phyloP scores from a whole-genome alignment of 2,888 invertebrate genomes.

The Hydropsyche betteni region DNA sequence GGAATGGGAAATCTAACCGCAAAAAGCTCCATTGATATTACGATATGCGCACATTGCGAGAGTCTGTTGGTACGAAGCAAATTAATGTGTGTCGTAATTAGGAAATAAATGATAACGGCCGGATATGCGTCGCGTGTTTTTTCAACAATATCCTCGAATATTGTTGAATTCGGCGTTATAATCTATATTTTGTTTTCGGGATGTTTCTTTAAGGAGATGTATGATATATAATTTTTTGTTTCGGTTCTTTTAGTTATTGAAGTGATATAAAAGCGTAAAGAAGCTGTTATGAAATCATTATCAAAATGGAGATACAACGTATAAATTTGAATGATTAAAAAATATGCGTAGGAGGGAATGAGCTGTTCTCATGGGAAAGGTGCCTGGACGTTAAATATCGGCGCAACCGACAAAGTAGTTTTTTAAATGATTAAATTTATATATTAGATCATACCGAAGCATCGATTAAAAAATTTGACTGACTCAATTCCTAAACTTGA shows the following conservation, averaged over 20 bases:
- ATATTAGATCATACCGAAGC: too few relatives aligned
- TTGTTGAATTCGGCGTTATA: not conserved
- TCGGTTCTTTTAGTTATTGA: too few relatives aligned
- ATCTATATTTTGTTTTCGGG: too few relatives aligned
- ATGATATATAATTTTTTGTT: not conserved
- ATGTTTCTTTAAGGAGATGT: too few relatives aligned
- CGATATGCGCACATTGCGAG: not conserved
- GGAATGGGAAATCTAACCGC: conserved; percentile 41
- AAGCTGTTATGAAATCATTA: conserved; percentile 37
- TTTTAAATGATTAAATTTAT: too few relatives aligned
- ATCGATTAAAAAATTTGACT: too few relatives aligned
- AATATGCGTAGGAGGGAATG: conserved; percentile 34
- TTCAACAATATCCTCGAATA: not conserved
- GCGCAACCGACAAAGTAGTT: not conserved
- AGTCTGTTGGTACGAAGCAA: not conserved
- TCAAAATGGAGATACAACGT: conserved; percentile 30
- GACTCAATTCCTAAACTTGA: too few relatives aligned
- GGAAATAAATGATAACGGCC: conserved; percentile 10
- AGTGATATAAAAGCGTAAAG: too few relatives aligned
- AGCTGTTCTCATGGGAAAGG: conserved; percentile 41
- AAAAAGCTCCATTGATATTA: conserved; percentile 37
- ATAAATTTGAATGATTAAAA: conserved; percentile 43
- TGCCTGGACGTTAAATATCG: conserved; percentile 2
- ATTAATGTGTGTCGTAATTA: conserved; percentile 34
- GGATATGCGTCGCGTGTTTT: conserved; percentile 26